A percentile compares a stretch with the other conserved stretches of the same genome.
Conservation (phyloP, 1,140 invertebrate species). For the Sminthurides bifidus region DNA sequence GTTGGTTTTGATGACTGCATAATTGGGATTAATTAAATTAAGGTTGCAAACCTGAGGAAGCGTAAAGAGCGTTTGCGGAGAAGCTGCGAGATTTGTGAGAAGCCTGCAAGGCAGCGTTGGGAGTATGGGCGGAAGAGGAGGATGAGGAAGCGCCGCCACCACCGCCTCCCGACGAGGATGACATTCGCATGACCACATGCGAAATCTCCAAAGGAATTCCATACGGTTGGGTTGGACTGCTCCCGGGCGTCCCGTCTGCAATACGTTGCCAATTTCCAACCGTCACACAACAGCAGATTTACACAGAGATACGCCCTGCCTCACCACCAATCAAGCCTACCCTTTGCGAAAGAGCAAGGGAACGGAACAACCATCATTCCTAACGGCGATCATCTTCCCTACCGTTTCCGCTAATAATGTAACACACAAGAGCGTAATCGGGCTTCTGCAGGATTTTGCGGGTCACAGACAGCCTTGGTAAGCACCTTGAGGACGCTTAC, state of each 20-base stretch:
- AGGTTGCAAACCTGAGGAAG: constrained; percentile 30
- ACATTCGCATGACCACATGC: background rate
- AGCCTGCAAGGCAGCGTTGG: constrained; percentile 22
- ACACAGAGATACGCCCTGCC: too few relatives aligned
- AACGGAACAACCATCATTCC: too few relatives aligned
- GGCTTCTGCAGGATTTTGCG: too few relatives aligned
- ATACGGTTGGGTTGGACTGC: constrained; percentile 28
- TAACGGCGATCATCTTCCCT: too few relatives aligned
- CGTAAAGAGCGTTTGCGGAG: constrained; percentile 32
- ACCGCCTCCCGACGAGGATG: background rate
- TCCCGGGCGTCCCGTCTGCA: constrained; percentile 29
- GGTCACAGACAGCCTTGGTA: too few relatives aligned
- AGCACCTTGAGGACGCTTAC: too few relatives aligned
- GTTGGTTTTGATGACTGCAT: too few relatives aligned
- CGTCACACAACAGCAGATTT: too few relatives aligned
- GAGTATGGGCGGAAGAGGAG: constrained; percentile 10
- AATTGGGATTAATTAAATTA: constrained; percentile 3
- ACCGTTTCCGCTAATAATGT: too few relatives aligned
- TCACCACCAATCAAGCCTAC: too few relatives aligned
- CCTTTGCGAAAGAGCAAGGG: too few relatives aligned
- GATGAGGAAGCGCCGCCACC: constrained; percentile 1
- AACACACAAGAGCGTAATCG: too few relatives aligned
- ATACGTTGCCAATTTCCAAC: background rate
- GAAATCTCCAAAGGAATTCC: constrained; percentile 3
- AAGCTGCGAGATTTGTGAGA: constrained; percentile 33